Conservation (phyloP, 2,888 invertebrate species). For the Drosophila seclusa region DNA sequence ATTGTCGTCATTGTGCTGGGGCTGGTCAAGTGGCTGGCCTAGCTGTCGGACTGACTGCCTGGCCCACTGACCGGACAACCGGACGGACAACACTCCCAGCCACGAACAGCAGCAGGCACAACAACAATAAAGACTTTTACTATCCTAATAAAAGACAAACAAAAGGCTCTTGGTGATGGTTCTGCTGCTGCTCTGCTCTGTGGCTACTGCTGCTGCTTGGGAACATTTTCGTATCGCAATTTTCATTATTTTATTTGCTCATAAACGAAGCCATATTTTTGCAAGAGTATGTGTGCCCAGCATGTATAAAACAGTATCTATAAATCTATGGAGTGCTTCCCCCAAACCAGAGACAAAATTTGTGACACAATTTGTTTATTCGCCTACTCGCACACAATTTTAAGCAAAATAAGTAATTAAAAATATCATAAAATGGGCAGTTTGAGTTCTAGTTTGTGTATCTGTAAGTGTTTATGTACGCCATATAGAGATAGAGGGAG, state of each 20-base stretch:
- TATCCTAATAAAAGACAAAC: constrained; percentile 83
- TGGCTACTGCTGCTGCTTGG: constrained; percentile 32
- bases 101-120: constrained; percentile 42
- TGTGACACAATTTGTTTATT: constrained; percentile 63
- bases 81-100: constrained; percentile 33
- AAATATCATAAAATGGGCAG: constrained; percentile 69
- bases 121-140: constrained; percentile 82
- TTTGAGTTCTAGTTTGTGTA: constrained; percentile 12
- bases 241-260: constrained; percentile 84
- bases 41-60: constrained; percentile 16
- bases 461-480: constrained; percentile 23
- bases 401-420: constrained; percentile 75
- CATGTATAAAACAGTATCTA: constrained; percentile 39
- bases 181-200: constrained; percentile 31
- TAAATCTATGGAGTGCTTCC: constrained; percentile 40
- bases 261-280: constrained; percentile 82
- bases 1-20: constrained; percentile 69
- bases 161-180: constrained; percentile 70
- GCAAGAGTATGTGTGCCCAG: constrained; percentile 54
- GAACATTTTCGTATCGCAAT: constrained; percentile 80
- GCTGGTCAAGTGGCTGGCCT: constrained; percentile 70
- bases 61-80: constrained; percentile 8
- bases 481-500: background rate
- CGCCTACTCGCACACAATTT: constrained; percentile 62
- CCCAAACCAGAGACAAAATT: constrained; percentile 19